Evolutionary conservation across 2,113 vertebrate species (phyloP).

Genomic region (Sinocyclocheilus maitianheensis): DNA sequence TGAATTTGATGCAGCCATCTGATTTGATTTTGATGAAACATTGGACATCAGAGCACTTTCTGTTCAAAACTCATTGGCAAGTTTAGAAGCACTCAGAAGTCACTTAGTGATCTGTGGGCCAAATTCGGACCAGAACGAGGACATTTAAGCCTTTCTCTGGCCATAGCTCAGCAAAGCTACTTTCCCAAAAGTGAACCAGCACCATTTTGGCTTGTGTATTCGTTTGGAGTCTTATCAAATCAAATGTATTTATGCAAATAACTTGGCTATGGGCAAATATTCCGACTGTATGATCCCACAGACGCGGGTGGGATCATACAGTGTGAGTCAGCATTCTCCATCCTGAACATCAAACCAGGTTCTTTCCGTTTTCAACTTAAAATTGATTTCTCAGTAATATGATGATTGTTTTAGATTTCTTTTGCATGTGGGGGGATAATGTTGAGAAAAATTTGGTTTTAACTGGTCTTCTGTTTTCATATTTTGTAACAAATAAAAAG

Average conservation of each 20-base stretch:
- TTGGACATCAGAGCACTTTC: conserved; percentile 2
- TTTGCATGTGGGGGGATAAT: neutral
- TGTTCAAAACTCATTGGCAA: neutral
- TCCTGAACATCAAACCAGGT: neutral
- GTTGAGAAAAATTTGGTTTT: neutral
- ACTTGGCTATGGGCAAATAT: neutral
- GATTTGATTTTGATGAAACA: conserved; percentile 4
- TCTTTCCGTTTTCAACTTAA: neutral
- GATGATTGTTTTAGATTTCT: neutral
- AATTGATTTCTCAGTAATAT: neutral
- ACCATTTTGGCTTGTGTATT: neutral
- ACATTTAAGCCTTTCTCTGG: conserved; percentile 14
- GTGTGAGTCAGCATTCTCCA: neutral
- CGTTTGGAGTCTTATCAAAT: neutral
- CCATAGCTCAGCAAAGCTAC: neutral
- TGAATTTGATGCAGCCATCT: neutral
- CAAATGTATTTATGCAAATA: conserved; percentile 12
- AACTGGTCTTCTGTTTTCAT: neutral
- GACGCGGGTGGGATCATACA: neutral
- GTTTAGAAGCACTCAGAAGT: neutral
- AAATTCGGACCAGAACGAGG: neutral
- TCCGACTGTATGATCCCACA: neutral
- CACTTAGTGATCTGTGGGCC: neutral
- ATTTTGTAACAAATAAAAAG: neutral
- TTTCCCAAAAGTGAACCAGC: neutral